These are phyloP conservation scores for Hyposmocoma kahamanoa DNA, from an alignment of 1,140 invertebrate species.

Conservation along the genomic window DNA sequence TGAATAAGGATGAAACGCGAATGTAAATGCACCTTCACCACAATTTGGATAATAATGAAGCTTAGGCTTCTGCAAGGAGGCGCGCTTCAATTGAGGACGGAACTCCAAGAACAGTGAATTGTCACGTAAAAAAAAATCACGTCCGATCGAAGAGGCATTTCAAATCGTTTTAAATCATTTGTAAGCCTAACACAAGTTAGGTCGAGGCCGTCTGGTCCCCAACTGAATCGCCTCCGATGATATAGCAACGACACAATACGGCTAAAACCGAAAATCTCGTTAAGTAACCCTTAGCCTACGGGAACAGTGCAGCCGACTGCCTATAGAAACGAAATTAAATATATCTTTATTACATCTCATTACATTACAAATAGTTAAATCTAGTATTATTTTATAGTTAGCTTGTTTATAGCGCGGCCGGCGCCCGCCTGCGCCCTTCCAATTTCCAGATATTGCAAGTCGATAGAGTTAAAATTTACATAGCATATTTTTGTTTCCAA, in stretches of 20 bases:
- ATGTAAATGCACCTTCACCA: constrained; percentile 54
- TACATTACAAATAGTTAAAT: constrained; percentile 50
- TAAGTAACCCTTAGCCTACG: constrained; percentile 29
- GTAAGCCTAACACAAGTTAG: no score
- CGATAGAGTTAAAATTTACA: no score
- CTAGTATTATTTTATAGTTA: constrained; percentile 39
- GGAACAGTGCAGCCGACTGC: constrained; percentile 25
- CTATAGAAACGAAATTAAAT: constrained; percentile 42
- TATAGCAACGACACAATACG: constrained; percentile 16
- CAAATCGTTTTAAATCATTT: no score
- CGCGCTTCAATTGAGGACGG: neutral
- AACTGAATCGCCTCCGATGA: no score
- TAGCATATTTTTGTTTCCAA: no score
- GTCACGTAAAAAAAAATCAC: no score
- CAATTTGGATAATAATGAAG: constrained; percentile 14
- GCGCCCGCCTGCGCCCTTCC: neutral
- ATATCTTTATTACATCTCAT: constrained; percentile 45
- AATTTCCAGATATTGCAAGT: no score
- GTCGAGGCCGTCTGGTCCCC: no score
- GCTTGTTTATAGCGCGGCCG: constrained; percentile 13
- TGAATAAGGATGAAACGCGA: constrained; percentile 15
- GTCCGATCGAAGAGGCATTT: no score
- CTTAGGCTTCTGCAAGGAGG: constrained; percentile 9
- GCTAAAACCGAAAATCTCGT: constrained; percentile 15
- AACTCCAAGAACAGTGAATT: no score